phyloP scores from a whole-genome alignment of 2,797 vertebrate genomes.

The Coracias cyanogaster region DNA sequence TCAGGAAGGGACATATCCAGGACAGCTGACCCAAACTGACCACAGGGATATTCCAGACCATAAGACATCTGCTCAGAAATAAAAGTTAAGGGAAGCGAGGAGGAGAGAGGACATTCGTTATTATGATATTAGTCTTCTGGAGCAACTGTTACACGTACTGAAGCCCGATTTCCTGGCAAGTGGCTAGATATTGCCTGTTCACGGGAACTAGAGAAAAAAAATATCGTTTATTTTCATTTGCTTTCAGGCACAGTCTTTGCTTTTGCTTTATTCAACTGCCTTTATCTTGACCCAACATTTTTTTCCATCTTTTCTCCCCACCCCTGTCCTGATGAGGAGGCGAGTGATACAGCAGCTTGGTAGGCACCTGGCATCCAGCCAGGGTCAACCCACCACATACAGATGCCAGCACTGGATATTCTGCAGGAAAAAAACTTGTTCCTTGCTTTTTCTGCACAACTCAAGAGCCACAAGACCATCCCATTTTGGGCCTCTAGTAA shows the following conservation, averaged over 20 bases:
- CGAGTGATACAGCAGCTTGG: background rate
- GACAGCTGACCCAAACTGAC: background rate
- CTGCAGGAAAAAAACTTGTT: background rate
- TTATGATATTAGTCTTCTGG: background rate
- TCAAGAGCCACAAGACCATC: background rate
- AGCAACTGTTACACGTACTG: background rate
- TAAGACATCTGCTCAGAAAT: background rate
- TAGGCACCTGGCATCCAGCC: background rate
- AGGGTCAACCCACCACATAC: background rate
- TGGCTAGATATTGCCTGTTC: background rate
- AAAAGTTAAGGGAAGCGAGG: background rate
- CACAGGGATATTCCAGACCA: background rate
- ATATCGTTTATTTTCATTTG: background rate
- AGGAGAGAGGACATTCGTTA: background rate
- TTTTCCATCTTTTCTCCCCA: background rate
- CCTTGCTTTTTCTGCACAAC: background rate
- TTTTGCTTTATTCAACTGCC: background rate
- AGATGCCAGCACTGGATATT: background rate
- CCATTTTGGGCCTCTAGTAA: background rate
- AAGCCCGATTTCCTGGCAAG: background rate
- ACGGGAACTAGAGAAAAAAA: background rate
- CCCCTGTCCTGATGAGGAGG: background rate
- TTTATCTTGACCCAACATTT: background rate
- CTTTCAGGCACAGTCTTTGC: background rate
- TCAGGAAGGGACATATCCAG: too few relatives aligned